phyloP scores from a whole-genome alignment of 2,113 vertebrate species.

The Rana temporaria region DNA sequence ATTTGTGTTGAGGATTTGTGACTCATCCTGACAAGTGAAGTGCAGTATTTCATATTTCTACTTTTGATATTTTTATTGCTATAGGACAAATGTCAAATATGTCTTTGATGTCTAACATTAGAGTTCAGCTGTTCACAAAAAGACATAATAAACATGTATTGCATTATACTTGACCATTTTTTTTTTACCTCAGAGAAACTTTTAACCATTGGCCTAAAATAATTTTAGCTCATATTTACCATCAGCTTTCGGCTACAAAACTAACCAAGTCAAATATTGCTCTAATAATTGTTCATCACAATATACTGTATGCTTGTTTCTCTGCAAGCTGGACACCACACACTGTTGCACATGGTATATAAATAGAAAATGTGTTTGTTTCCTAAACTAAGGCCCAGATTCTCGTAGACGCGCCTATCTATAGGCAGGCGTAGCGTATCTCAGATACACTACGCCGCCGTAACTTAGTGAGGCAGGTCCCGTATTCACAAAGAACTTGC shows the following conservation, averaged over 20 bases:
- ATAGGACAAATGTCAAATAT: conserved; percentile 34
- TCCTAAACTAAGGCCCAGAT: too few relatives aligned
- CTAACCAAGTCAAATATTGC: too few relatives aligned
- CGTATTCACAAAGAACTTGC: too few relatives aligned
- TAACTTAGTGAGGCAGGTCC: too few relatives aligned
- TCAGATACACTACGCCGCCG: too few relatives aligned
- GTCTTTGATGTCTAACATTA: not conserved
- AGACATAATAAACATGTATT: conserved; percentile 4
- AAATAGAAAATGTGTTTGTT: too few relatives aligned
- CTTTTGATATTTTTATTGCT: conserved; percentile 45
- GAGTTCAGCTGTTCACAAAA: conserved; percentile 8
- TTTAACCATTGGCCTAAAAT: conserved; percentile 3
- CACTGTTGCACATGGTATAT: too few relatives aligned
- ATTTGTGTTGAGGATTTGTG: not conserved
- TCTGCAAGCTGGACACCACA: too few relatives aligned
- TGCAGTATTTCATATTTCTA: conserved; percentile 27
- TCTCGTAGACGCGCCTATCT: too few relatives aligned
- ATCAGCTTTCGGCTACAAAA: not conserved
- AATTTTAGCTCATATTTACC: not conserved
- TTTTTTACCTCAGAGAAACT: not conserved
- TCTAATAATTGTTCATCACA: too few relatives aligned
- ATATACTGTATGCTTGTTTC: too few relatives aligned
- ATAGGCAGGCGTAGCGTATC: too few relatives aligned
- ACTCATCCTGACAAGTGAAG: conserved; percentile 35
- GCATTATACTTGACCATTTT: not conserved